Evolutionary conservation across 2,113 vertebrate species (phyloP), one percentile per base, ranked within the genome.

Genomic region (Malurus melanocephalus): DNA sequence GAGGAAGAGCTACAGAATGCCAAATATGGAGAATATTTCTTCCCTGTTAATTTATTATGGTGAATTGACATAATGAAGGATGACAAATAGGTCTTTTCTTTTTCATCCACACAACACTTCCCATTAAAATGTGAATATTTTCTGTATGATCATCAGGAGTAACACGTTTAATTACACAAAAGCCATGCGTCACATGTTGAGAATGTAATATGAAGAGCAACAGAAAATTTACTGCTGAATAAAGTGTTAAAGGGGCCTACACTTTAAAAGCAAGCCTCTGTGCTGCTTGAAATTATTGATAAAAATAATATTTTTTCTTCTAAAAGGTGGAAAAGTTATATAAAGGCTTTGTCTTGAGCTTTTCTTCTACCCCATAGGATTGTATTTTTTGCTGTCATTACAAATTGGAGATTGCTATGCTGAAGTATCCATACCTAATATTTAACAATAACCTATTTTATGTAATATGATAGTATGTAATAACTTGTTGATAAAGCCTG

Each of bases 51-150:
- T 96, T 96, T 96, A 93, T 95, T 94, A 89, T 77, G 75, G 82
- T 92, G 90, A 94, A 93, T 88, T 96, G 92, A 73, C 78, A 86
- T 94, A 95, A 94, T 94, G 91, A 96, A 92, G 92, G 72, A 89
- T 96, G 92, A 95, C 93, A 96, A 96, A 96, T 91, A 93, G 62
- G 64, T 45, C 16, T 92, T 86, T 92, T 95, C 84, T 91, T 88
- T 85, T 85, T 53, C 40, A 94, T 91, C 56, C 19, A 32, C 42
- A 69, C 33, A 84, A 61, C 1, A 5, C 35, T 96, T 92, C 80
- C 76, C 53, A 83, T 95, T 96, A 91, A 89, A 95, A 92, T 93
- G 64, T 92, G 88, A 93, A 66, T 90, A 74, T 83, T 91, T 96
- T 96, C 89, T 89, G n/a, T 77, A 26, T 52, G 62, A 89, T 71